Evolutionary conservation across 2,113 vertebrate species (phyloP), one percentile per base, ranked within the genome.

Genomic region (Varanus komodoensis): DNA sequence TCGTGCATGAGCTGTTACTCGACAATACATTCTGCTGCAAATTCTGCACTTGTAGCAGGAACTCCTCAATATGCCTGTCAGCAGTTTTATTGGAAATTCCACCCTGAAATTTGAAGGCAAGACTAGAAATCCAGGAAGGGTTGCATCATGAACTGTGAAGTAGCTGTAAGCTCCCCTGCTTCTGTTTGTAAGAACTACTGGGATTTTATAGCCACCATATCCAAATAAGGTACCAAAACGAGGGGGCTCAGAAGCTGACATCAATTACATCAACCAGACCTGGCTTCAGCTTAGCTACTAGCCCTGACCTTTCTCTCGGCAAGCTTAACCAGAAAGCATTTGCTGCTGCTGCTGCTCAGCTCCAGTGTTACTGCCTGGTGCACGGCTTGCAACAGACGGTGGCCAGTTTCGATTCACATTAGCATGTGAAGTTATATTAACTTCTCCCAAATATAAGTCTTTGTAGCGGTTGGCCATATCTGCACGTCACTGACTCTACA

Each of bases 141-240:
- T 96, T 95, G 96, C 97, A 97, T 97, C 97, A 98, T 95, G 89
- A 85, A n/a, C 95, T 93, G 95, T 95, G 94, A 93, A 97, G 96
- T 91, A 95, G 95, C 96, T 52, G 92, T 86, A 75, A 94, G 95
- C 92, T 93, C 94, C 93, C 96, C 94, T 94, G n/a, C 95, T 89
- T 54, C 91, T 96, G 95, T 96, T 97, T 96, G 96, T 86, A 93
- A 92, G 93, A 94, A 94, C 96, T 87, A 93, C 90, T 92, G 38
- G 0, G 94, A 93, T 95, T 82, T 0, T 86, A 64, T 91, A 48
- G 96, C 97, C 92, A 93, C 93, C 89, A 97, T 97, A 78, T 90
- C 97, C 97, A 97, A 97, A 98, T 98, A 98, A 98, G 97, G 97
- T 95, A 89, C 94, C 92, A 29, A 96, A 97, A 92, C 19, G 34